Evolutionary conservation across 2,113 vertebrate species (phyloP).

Genomic region (Gallinago jamesoni): DNA sequence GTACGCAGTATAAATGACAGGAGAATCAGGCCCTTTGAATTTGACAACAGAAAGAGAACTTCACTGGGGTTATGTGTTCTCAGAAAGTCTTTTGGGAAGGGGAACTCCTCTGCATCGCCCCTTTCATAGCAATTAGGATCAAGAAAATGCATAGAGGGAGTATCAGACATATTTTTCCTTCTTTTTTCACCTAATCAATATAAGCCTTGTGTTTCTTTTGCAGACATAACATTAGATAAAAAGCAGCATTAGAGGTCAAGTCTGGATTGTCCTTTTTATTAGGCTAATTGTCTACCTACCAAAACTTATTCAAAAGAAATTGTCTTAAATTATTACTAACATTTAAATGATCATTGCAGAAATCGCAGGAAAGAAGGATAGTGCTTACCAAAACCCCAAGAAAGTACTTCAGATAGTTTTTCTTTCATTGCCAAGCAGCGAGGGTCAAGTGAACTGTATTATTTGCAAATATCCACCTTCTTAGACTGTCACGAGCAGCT

Average conservation of each 20-base stretch:
- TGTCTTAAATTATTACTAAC: neutral
- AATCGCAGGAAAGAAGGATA: constrained; percentile 24
- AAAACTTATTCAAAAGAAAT: constrained; percentile 10
- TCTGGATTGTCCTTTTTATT: neutral
- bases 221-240: neutral
- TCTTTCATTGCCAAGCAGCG: neutral
- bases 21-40: neutral
- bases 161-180: neutral
- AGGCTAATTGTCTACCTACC: neutral
- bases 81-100: neutral
- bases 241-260: neutral
- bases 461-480: constrained; percentile 29
- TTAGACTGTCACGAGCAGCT: constrained; percentile 1
- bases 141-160: neutral
- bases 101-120: fast-evolving
- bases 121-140: neutral
- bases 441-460: neutral
- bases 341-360: constrained; percentile 20
- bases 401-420: constrained; percentile 33
- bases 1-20: neutral
- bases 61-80: fast-evolving
- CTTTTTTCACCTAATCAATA: neutral
- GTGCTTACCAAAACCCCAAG: constrained; percentile 48
- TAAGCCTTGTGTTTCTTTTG: neutral
- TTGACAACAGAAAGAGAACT: neutral